phyloP scores from a whole-genome alignment of 2,888 invertebrate genomes.

The Phyto melanocephala region DNA sequence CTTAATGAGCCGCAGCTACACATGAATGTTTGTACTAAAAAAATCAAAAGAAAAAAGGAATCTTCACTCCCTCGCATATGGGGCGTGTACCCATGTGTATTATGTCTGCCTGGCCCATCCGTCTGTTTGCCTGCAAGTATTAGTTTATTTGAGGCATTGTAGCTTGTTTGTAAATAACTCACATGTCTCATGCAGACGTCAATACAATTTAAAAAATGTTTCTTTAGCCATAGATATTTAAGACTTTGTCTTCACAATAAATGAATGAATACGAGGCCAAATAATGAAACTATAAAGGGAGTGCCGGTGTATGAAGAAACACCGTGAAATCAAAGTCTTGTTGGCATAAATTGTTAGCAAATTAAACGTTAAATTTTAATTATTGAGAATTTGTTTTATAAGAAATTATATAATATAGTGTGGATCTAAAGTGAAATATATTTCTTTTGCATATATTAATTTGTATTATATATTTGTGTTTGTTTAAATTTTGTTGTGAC shows the following conservation, averaged over 20 bases:
- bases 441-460: too few relatives aligned
- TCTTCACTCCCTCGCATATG: slow-evolving; percentile 8
- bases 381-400: slow-evolving; percentile 9
- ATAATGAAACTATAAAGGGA: slow-evolving; percentile 28
- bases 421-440: too few relatives aligned
- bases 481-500: too few relatives aligned
- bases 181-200: slow-evolving; percentile 62
- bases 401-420: too few relatives aligned
- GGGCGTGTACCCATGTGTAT: slow-evolving; percentile 40
- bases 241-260: slow-evolving; percentile 40
- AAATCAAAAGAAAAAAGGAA: not conserved
- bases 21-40: not conserved
- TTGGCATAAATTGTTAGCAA: not conserved
- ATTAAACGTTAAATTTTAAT: slow-evolving; percentile 17
- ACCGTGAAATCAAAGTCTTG: slow-evolving; percentile 23
- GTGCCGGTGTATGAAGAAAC: not conserved
- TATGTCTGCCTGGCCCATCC: not conserved
- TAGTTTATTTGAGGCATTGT: slow-evolving; percentile 22
- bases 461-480: too few relatives aligned
- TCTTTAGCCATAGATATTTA: slow-evolving; percentile 35
- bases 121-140: not conserved
- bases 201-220: slow-evolving; percentile 57
- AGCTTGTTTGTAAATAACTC: slow-evolving; percentile 61
- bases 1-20: slow-evolving; percentile 58
- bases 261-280: not conserved